Conservation (phyloP, 2,888 invertebrate species). For the Leucozona laternaria region DNA sequence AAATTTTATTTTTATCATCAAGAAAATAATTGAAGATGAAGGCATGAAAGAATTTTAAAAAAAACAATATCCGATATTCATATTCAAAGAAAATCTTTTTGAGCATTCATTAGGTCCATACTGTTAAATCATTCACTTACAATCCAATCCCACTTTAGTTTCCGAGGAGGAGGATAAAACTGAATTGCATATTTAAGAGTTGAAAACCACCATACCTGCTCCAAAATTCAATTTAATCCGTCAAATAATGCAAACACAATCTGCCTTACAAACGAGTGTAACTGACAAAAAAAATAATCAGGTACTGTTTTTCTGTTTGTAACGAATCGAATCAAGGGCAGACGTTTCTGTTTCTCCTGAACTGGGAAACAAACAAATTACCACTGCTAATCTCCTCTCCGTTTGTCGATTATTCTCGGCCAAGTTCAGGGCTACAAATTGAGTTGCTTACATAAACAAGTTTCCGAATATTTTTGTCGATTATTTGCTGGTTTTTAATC, state of each 20-base stretch:
- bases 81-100: too few relatives aligned
- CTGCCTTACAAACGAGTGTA: background rate
- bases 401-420: constrained; percentile 47
- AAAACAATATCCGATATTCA: too few relatives aligned
- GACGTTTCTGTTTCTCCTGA: background rate
- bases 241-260: background rate
- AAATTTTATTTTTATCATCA: too few relatives aligned
- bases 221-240: background rate
- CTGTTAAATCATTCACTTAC: too few relatives aligned
- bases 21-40: too few relatives aligned
- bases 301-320: background rate
- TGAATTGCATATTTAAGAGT: too few relatives aligned
- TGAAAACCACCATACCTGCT: too few relatives aligned
- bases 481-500: constrained; percentile 49
- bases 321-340: background rate
- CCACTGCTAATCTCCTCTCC: background rate
- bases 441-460: constrained; percentile 4
- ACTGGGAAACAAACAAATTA: constrained; percentile 27
- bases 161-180: too few relatives aligned
- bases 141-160: too few relatives aligned
- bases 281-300: background rate
- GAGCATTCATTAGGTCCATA: too few relatives aligned
- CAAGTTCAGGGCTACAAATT: constrained; percentile 67
- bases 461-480: background rate
- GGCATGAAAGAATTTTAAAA: too few relatives aligned